Evolutionary conservation across 2,888 invertebrate species (phyloP).

Genomic region (Mesopsocus fuscifrons): DNA sequence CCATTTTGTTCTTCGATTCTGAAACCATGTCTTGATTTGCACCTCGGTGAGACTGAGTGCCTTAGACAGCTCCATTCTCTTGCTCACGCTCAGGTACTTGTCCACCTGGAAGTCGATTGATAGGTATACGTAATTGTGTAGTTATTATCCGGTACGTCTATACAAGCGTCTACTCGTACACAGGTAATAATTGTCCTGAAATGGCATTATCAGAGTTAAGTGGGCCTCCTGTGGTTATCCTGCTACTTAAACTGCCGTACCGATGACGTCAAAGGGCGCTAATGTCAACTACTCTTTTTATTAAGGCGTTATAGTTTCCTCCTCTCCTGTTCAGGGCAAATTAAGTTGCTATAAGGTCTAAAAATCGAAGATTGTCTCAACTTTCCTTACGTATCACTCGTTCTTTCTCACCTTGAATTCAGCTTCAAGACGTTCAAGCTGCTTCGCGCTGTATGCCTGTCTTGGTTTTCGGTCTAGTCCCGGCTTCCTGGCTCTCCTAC

Average conservation of each 20-base stretch:
- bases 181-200: too few relatives aligned
- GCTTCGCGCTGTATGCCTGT: constrained; percentile 91
- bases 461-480: constrained; percentile 86
- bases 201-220: too few relatives aligned
- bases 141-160: too few relatives aligned
- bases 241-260: too few relatives aligned
- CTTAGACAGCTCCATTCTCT: constrained; percentile 83
- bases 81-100: constrained; percentile 90
- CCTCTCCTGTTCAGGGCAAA: too few relatives aligned
- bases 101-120: constrained; percentile 50
- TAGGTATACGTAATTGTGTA: too few relatives aligned
- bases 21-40: constrained; percentile 95
- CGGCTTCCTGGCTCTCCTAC: constrained; percentile 62
- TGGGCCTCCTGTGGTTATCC: too few relatives aligned
- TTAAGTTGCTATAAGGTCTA: too few relatives aligned
- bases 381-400: too few relatives aligned
- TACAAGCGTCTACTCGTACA: too few relatives aligned
- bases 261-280: too few relatives aligned
- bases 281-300: neutral
- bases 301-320: neutral
- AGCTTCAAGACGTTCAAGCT: constrained; percentile 73
- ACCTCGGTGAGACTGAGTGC: constrained; percentile 78
- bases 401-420: constrained; percentile 90
- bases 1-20: constrained; percentile 91
- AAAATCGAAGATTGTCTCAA: too few relatives aligned